Conservation (phyloP, 2,888 invertebrate genomes). For the Spisula subtruncata region DNA sequence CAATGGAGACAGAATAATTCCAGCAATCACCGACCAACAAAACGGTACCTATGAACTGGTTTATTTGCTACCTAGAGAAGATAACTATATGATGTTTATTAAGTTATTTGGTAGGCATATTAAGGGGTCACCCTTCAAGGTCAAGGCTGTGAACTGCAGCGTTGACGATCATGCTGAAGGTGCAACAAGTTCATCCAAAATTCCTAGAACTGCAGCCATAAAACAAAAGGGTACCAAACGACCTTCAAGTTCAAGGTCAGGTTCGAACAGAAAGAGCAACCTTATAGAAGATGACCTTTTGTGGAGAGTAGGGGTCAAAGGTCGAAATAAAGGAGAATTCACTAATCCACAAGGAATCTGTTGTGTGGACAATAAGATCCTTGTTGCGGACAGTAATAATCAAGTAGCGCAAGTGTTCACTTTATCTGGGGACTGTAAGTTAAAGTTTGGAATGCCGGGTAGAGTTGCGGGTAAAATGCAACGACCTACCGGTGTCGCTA, state of each 20-base stretch:
- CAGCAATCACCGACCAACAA: slow-evolving; percentile 84
- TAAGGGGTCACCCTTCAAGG: slow-evolving; percentile 88
- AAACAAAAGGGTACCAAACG: slow-evolving; percentile 87
- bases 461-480: slow-evolving; percentile 89
- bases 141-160: slow-evolving; percentile 83
- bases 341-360: slow-evolving; percentile 89
- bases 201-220: slow-evolving; percentile 86
- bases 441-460: slow-evolving; percentile 88
- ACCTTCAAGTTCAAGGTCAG: slow-evolving; percentile 87
- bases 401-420: slow-evolving; percentile 88
- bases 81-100: slow-evolving; percentile 87
- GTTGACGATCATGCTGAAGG: slow-evolving; percentile 82
- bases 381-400: slow-evolving; percentile 89
- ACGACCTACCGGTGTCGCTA: slow-evolving; percentile 89
- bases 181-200: slow-evolving; percentile 82
- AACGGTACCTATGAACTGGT: slow-evolving; percentile 88
- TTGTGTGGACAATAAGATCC: slow-evolving; percentile 87
- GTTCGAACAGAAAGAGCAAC: slow-evolving; percentile 87
- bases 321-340: slow-evolving; percentile 89
- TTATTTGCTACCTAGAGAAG: slow-evolving; percentile 87
- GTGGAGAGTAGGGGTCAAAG: slow-evolving; percentile 88
- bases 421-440: slow-evolving; percentile 88
- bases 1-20: slow-evolving; percentile 79
- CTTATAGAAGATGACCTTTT: slow-evolving; percentile 88
- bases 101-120: slow-evolving; percentile 88